Evolutionary conservation across 2,113 vertebrate species (phyloP), one percentile per base, ranked within the genome.

Genomic region (Carettochelys insculpta): DNA sequence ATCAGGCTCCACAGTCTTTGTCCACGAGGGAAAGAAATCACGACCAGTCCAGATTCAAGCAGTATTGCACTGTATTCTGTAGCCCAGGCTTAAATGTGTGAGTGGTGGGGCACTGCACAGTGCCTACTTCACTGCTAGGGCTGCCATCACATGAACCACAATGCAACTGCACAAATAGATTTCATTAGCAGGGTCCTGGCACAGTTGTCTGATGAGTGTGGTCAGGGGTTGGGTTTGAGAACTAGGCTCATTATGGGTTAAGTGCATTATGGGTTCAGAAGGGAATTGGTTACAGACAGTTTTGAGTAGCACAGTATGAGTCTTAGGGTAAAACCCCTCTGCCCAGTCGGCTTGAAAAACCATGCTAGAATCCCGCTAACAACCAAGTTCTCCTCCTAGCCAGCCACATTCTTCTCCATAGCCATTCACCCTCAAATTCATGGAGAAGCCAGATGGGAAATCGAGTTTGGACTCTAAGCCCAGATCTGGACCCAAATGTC

Each of bases 401-500:
- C 24, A 25, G n/a, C 38, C 68, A 13, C 2, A 5, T 43, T 73
- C 41, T 43, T 41, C 27, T 73, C 41, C 41, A 75, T 24, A 24
- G 14, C 41, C 71, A 75, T 75, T 75, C 24, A 38, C 34, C 50
- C 14, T n/a, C 61, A 68, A 20, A 38, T 38, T 20, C 9, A 19
- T 5, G 0, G 34, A 58, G 25, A 11, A 80, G 20, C 27, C 0
- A 9, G 43, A n/a, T 54, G 56, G 43, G 68, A 85, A 78, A 34
- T 47, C 38, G 47, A 80, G 86, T 14, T 0, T 1, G 19, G 38
- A 4, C 19, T 65, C 53, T 14, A 47, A 91, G 45, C 24, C 51
- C n/a, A 52, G 52, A 43, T 2, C 8, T 6, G 9, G 75, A 20
- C 12, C 43, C 47, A 43, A 13, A 45, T 1, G 0, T 45, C 1